phyloP scores from a whole-genome alignment of 2,113 vertebrate species.

The Tursiops truncatus region DNA sequence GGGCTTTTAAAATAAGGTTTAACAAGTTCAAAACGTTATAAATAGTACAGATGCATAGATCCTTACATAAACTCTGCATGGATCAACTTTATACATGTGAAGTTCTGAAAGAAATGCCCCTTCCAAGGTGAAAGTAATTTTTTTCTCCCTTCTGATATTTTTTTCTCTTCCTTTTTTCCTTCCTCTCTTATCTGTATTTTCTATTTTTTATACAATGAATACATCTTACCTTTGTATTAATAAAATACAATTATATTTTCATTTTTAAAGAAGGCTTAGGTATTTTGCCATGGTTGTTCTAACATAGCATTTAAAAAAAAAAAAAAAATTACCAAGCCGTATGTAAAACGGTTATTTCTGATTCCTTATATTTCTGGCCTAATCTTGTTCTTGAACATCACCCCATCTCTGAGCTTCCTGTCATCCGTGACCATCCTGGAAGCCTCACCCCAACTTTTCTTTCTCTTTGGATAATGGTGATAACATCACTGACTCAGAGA shows the following conservation, averaged over 20 bases:
- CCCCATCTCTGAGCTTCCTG: neutral
- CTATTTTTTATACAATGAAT: neutral
- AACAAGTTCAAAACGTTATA: neutral
- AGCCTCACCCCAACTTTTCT: neutral
- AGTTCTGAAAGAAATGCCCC: neutral
- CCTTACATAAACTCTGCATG: neutral
- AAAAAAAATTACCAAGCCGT: neutral
- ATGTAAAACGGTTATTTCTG: neutral
- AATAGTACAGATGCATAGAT: neutral
- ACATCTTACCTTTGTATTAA: neutral
- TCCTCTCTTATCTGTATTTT: neutral
- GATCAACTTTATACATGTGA: neutral
- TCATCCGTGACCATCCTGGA: neutral
- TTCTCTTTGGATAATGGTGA: neutral
- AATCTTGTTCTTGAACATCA: neutral
- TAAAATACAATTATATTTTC: neutral
- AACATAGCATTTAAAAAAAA: too few species aligned
- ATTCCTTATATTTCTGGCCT: neutral
- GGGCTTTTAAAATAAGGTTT: neutral
- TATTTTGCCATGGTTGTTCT: neutral
- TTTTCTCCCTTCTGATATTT: neutral
- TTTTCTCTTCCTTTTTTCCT: neutral
- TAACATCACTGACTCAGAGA: neutral
- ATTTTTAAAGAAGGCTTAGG: neutral
- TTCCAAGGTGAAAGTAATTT: neutral